Base-by-base conservation (phyloP, 2,113 vertebrate genomes). In the Siphamia tubifer region DNA sequence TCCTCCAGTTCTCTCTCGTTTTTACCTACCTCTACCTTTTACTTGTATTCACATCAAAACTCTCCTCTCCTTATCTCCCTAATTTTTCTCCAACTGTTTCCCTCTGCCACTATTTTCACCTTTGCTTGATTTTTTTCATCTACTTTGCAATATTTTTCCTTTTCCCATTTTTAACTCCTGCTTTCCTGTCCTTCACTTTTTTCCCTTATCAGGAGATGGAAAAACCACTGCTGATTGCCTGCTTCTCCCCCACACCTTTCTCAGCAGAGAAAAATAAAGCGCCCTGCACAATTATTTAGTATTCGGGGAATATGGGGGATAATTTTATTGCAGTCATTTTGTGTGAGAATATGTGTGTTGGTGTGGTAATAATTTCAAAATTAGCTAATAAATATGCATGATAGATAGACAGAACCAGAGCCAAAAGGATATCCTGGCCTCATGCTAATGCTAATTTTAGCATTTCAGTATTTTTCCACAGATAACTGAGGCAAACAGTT, bases 171-270 rank as follows among this genome's bases (percentile, higher is more conserved):
- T 24, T 45, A 47, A 30, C 19, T 43, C 40, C 48, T 56, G 31
- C 64, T 54, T 53, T 49, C 20, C 40, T 63, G 17, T 56, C 40
- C 23, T 57, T 28, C 12, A 4, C 64, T 34, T 4, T 76, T 76
- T 68, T 71, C 15, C 67, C 72, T 85, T 92, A 90, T 91, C 81
- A 91, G 82, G 79, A 89, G 84, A 91, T 89, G 81, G 75, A 74
- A 91, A 88, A 83, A 68, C 65, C 52, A 73, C 67, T 84, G 68
- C 77, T 83, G 74, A 90, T 83, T 92, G 73, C 67, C 68, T 92
- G 77, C 69, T 75, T 85, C 80, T 83, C 69, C 74, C 74, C 84
- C 88, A 49, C 85, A 77, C 73, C 73, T 82, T 75, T 74, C 66
- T 85, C 81, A 80, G 84, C 74, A 83, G 81, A 65, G 84, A 24